Percentiles rank a stretch among this genome's conserved stretches.
phyloP scores from a whole-genome alignment of 2,888 invertebrate species.

The Andrena bicolor region DNA sequence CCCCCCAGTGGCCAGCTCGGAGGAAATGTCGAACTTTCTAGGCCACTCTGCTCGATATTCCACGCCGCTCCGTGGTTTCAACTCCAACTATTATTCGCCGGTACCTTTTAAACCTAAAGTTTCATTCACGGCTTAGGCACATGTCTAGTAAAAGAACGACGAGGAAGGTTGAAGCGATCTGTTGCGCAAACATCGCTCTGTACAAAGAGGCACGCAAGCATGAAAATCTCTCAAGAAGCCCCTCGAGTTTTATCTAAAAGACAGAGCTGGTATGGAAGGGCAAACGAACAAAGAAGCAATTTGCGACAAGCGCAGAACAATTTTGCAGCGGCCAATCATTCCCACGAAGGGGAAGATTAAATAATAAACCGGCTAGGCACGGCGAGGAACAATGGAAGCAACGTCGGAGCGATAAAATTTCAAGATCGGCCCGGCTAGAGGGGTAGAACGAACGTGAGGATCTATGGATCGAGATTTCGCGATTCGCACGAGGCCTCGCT shows the following conservation, averaged over 20 bases:
- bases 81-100: neutral
- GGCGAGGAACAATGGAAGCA: constrained; percentile 50
- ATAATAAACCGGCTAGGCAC: constrained; percentile 40
- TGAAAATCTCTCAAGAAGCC: too few relatives aligned
- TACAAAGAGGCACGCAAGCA: too few relatives aligned
- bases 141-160: too few relatives aligned
- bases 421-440: constrained; percentile 38
- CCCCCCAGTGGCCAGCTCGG: neutral
- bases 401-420: constrained; percentile 50
- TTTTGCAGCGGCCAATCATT: constrained; percentile 44
- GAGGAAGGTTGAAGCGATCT: too few relatives aligned
- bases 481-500: constrained; percentile 67
- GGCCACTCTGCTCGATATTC: neutral
- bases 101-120: neutral
- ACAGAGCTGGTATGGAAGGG: too few relatives aligned
- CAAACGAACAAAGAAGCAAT: neutral
- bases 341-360: constrained; percentile 48
- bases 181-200: too few relatives aligned
- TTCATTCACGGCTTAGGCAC: too few relatives aligned
- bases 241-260: too few relatives aligned
- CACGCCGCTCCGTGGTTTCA: neutral
- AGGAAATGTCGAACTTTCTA: neutral
- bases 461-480: constrained; percentile 76
- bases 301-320: neutral
- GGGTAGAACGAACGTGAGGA: constrained; percentile 55